phyloP scores from a whole-genome alignment of 2,113 vertebrate species.

The Cisticola juncidis region DNA sequence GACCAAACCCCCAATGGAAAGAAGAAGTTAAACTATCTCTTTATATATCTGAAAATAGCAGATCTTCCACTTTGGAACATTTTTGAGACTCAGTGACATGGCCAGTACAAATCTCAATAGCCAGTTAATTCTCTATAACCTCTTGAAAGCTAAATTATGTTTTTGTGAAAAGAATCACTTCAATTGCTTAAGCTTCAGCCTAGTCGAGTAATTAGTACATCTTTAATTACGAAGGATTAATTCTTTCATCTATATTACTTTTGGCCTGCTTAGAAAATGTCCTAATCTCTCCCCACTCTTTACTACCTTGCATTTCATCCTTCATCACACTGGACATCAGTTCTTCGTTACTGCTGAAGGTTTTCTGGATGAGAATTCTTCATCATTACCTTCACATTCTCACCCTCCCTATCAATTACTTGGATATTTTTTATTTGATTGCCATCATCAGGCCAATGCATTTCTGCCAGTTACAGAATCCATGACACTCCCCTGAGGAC shows the following conservation, averaged over 20 bases:
- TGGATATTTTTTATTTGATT: neutral
- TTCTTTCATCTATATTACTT: slow-evolving; percentile 29
- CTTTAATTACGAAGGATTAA: slow-evolving; percentile 18
- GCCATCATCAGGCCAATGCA: neutral
- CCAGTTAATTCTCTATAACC: neutral
- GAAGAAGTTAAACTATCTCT: neutral
- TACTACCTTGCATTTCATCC: neutral
- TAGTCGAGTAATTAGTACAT: slow-evolving; percentile 18
- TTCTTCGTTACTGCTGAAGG: neutral
- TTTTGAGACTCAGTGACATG: neutral
- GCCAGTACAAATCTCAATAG: neutral
- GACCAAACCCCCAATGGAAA: neutral
- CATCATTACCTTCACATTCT: slow-evolving; percentile 39
- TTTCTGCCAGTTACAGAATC: slow-evolving; percentile 7
- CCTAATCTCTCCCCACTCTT: neutral
- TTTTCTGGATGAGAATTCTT: neutral
- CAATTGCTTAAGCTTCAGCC: neutral
- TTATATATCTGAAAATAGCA: neutral
- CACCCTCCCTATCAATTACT: slow-evolving; percentile 8
- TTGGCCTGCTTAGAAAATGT: neutral
- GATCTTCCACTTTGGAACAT: neutral
- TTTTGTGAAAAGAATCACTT: slow-evolving; percentile 27
- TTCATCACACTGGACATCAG: neutral
- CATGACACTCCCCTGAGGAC: neutral
- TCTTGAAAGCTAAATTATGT: neutral